Conservation (phyloP, 1,140 invertebrate genomes). For the Drosophila melanica region DNA sequence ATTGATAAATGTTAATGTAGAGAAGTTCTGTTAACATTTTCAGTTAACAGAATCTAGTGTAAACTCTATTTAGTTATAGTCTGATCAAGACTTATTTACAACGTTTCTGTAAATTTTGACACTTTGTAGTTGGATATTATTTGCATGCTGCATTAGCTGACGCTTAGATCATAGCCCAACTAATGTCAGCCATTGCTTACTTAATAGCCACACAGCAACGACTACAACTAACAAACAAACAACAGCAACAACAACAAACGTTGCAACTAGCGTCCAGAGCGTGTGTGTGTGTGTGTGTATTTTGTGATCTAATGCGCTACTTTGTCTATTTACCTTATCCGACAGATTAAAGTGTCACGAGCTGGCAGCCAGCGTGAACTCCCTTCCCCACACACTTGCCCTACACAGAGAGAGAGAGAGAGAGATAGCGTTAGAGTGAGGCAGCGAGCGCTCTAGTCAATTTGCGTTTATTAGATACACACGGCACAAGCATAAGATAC, state of each 20-base stretch:
- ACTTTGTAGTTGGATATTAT: conserved; percentile 25
- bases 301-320: conserved; percentile 53
- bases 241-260: conserved; percentile 4
- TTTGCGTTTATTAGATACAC: conserved; percentile 76
- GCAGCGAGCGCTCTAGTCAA: conserved; percentile 44
- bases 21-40: no score
- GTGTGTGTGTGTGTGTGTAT: conserved; percentile 8
- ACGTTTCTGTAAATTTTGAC: conserved; percentile 16
- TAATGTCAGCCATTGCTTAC: conserved; percentile 22
- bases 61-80: no score
- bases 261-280: conserved; percentile 20
- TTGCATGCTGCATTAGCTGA: conserved; percentile 17
- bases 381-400: background rate
- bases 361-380: conserved; percentile 25
- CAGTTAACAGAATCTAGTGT: no score
- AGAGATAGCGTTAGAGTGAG: no score
- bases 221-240: conserved; percentile 9
- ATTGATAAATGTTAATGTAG: no score
- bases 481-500: conserved; percentile 38
- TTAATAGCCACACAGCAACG: conserved; percentile 17
- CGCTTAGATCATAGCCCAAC: conserved; percentile 32
- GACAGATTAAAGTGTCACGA: conserved; percentile 73
- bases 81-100: no score
- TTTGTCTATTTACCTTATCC: conserved; percentile 67
- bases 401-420: no score